Conservation (phyloP, 2,888 invertebrate genomes). For the Trissolcus japonicus region DNA sequence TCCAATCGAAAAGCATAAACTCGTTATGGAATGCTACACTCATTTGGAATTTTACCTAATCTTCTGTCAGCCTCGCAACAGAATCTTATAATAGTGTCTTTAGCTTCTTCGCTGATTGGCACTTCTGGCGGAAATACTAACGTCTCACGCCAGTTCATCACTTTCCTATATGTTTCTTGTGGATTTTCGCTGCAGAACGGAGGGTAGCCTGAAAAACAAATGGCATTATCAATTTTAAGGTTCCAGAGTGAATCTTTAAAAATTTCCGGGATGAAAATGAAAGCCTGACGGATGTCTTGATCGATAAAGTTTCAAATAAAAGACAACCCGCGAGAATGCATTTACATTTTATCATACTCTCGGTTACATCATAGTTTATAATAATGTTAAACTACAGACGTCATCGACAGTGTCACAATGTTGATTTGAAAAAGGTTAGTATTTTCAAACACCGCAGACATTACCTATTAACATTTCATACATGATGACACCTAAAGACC, state of each 20-base stretch:
- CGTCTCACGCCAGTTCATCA: conserved; percentile 99
- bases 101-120: conserved; percentile 98
- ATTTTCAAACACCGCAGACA: no score
- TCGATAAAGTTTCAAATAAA: no score
- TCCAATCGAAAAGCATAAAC: not conserved
- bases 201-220: conserved; percentile 85
- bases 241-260: no score
- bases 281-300: no score
- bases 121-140: conserved; percentile 99
- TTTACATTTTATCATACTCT: no score
- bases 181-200: conserved; percentile 99
- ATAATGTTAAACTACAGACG: no score
- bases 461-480: conserved; percentile 99
- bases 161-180: conserved; percentile 96
- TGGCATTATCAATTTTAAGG: not conserved
- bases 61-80: conserved; percentile 97
- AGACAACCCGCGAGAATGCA: no score
- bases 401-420: no score
- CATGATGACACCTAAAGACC: conserved; percentile 99
- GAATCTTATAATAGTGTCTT: conserved; percentile 95
- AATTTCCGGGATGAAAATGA: no score
- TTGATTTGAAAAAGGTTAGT: no score
- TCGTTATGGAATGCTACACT: not conserved
- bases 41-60: conserved; percentile 75
- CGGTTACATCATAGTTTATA: no score